These are phyloP conservation scores for Oenanthe oenanthe DNA, from an alignment of 2,113 vertebrate genomes.

Conservation along the genomic window DNA sequence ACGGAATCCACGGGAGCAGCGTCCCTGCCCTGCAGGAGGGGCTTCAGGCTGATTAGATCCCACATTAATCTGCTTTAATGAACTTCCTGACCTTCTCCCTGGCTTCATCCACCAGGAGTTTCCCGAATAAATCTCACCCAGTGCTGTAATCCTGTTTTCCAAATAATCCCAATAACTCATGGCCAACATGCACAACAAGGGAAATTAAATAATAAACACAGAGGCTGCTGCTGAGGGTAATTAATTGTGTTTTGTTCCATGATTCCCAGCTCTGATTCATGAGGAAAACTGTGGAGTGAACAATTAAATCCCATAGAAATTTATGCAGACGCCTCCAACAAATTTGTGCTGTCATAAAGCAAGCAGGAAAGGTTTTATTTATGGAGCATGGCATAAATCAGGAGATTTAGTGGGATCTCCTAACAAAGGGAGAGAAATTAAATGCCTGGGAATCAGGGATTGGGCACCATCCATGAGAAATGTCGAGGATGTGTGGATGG, in stretches of 20 bases:
- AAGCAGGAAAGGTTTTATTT: conserved; percentile 8
- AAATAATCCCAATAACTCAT: conserved; percentile 42
- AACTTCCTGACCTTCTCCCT: conserved; percentile 54
- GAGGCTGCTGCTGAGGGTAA: background rate
- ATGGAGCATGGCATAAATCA: conserved; percentile 16
- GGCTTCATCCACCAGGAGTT: background rate
- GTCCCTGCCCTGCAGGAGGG: background rate
- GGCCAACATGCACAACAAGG: background rate
- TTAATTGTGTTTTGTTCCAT: background rate
- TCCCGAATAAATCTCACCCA: background rate
- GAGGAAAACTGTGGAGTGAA: background rate
- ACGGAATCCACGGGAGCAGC: background rate
- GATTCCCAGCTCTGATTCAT: conserved; percentile 19
- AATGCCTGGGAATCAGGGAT: background rate
- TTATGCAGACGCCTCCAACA: conserved; percentile 4
- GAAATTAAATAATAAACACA: background rate
- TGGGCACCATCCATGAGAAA: conserved; percentile 11
- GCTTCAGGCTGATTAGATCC: background rate
- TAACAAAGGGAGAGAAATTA: conserved; percentile 57
- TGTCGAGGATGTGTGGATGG: background rate
- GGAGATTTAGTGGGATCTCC: conserved; percentile 30
- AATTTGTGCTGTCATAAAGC: background rate
- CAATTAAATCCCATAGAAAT: conserved; percentile 16
- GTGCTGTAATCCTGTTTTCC: conserved; percentile 2
- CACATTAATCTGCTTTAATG: conserved; percentile 59